These are phyloP conservation scores for Drosophila virilis DNA, from an alignment of 1,140 invertebrate species.

Conservation along the genomic window DNA sequence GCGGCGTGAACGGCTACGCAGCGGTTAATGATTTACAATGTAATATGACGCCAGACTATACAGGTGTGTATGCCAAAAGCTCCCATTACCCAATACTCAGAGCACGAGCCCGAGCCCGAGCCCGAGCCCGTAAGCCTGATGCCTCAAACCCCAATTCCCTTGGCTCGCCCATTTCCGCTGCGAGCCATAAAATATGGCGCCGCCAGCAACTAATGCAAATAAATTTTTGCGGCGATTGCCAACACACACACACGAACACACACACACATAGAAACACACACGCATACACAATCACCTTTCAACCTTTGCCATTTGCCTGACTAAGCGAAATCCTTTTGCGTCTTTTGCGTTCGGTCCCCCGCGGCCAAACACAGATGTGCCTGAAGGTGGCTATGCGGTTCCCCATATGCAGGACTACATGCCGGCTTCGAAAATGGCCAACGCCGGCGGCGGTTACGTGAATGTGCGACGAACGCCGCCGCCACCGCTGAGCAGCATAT, in stretches of 20 bases:
- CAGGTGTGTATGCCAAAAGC: slow-evolving; percentile 79
- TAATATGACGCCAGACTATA: slow-evolving; percentile 85
- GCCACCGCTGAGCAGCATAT: slow-evolving; percentile 86
- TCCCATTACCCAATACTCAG: slow-evolving; percentile 8
- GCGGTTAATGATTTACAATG: slow-evolving; percentile 84
- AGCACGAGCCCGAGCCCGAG: slow-evolving; percentile 5
- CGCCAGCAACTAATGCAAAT: slow-evolving; percentile 75
- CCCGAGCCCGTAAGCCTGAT: background rate
- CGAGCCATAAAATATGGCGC: slow-evolving; percentile 72
- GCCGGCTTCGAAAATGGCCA: slow-evolving; percentile 80
- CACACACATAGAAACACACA: slow-evolving; percentile 4
- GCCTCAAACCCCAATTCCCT: slow-evolving; percentile 33
- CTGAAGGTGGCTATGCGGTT: slow-evolving; percentile 86
- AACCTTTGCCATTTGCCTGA: slow-evolving; percentile 43
- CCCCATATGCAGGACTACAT: slow-evolving; percentile 85
- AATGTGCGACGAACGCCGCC: slow-evolving; percentile 82
- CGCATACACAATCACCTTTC: slow-evolving; percentile 7
- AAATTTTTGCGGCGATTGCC: slow-evolving; percentile 69
- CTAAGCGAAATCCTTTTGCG: slow-evolving; percentile 59
- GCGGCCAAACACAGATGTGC: slow-evolving; percentile 84
- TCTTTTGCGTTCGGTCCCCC: slow-evolving; percentile 38
- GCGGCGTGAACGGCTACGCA: slow-evolving; percentile 83
- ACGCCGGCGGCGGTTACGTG: slow-evolving; percentile 75
- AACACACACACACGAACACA: slow-evolving; percentile 19
- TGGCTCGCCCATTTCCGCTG: slow-evolving; percentile 51